Evolutionary conservation across 2,113 vertebrate genomes (phyloP).

Genomic region (Recurvirostra avosetta): DNA sequence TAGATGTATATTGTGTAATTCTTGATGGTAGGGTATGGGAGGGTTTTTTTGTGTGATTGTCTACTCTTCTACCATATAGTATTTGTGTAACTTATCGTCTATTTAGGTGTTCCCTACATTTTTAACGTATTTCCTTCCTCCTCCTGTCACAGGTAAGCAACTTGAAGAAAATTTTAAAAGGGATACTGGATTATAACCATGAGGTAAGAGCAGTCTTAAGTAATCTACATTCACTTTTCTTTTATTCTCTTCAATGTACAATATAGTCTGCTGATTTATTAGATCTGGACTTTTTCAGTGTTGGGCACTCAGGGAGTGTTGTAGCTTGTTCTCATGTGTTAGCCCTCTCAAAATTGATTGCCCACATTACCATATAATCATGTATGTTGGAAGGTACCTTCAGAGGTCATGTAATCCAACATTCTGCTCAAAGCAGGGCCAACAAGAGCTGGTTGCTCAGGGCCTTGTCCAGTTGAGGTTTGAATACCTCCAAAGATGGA

Average conservation of each 20-base stretch:
- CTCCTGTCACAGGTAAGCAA: conserved; percentile 83
- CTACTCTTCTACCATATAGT: neutral
- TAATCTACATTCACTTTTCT: neutral
- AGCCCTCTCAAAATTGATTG: neutral
- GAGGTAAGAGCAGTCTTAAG: conserved; percentile 77
- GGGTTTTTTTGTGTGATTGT: neutral
- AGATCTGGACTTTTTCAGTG: neutral
- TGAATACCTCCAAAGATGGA: neutral
- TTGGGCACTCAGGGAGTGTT: neutral
- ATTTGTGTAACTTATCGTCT: neutral
- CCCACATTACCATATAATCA: neutral
- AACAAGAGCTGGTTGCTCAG: neutral
- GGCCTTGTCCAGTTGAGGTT: neutral
- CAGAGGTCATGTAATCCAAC: neutral
- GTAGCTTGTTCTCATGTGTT: neutral
- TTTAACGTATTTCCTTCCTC: neutral
- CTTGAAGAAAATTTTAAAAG: conserved; percentile 93
- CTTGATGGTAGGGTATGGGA: neutral
- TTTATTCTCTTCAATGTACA: neutral
- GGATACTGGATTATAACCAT: conserved; percentile 91
- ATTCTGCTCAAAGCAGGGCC: neutral
- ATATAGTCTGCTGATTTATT: neutral
- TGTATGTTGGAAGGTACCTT: neutral
- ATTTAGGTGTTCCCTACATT: neutral
- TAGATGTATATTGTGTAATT: neutral